Conservation (phyloP, 92 coral and sea anemone species). For the Zoanthus gigantus region DNA sequence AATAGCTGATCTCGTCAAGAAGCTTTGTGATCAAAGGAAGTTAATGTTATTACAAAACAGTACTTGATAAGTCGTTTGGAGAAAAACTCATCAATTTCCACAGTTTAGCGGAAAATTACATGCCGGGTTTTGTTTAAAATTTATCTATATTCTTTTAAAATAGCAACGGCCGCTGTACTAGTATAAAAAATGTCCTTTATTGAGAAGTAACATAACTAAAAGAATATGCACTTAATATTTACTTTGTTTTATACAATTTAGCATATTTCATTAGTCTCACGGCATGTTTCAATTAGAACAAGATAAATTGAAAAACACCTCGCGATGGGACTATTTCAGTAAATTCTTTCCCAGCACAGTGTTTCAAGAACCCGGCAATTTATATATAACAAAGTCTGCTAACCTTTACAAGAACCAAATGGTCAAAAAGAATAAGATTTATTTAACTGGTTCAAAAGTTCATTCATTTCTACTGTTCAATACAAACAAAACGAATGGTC, state of each 20-base stretch:
- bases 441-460: too few species aligned
- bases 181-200: neutral
- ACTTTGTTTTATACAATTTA: neutral
- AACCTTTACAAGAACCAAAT: too few species aligned
- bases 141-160: neutral
- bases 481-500: too few species aligned
- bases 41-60: neutral
- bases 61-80: neutral
- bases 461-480: too few species aligned
- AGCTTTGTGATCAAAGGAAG: slow-evolving; percentile 25
- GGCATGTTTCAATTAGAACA: neutral
- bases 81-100: neutral
- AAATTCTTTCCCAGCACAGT: too few species aligned
- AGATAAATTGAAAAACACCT: too few species aligned
- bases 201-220: neutral
- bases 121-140: neutral
- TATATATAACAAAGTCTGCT: too few species aligned
- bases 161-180: neutral
- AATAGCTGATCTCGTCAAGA: slow-evolving; percentile 12
- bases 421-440: too few species aligned
- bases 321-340: too few species aligned
- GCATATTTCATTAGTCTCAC: neutral
- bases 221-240: neutral
- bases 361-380: too few species aligned
- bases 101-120: neutral